These are phyloP conservation scores for Cyrtodaria siliqua DNA, from an alignment of 2,888 invertebrate genomes.

Conservation along the genomic window DNA sequence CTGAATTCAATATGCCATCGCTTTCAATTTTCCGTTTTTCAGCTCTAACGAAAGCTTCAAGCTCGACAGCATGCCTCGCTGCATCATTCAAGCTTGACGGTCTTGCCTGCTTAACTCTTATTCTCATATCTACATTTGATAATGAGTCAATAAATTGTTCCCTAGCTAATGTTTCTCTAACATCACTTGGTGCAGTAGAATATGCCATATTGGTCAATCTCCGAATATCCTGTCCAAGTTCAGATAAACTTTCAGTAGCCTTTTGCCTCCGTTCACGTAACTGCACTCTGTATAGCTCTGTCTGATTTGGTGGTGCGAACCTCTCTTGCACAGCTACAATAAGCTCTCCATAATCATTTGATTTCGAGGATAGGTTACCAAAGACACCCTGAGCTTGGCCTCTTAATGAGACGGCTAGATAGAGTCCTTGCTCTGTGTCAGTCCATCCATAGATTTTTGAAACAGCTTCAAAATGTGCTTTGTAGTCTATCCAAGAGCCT, in stretches of 20 bases:
- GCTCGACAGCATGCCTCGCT: background rate
- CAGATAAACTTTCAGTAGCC: conserved; percentile 11
- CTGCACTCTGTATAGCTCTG: conserved; percentile 12
- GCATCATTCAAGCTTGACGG: background rate
- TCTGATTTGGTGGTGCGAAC: conserved; percentile 27
- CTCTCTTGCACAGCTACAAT: conserved; percentile 1
- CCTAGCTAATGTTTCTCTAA: conserved; percentile 2
- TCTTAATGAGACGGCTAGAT: too few species aligned
- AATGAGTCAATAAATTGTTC: conserved; percentile 24
- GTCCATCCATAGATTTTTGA: conserved; percentile 11
- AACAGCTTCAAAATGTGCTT: conserved; percentile 17
- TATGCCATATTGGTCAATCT: conserved; percentile 17
- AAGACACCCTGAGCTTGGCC: background rate
- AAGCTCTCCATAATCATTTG: background rate
- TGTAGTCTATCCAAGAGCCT: conserved; percentile 10
- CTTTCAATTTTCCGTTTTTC: background rate
- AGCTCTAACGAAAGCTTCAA: background rate
- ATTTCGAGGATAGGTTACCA: background rate
- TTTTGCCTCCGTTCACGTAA: conserved; percentile 12
- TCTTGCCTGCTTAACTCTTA: background rate
- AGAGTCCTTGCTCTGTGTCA: too few species aligned
- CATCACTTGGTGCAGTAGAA: conserved; percentile 10
- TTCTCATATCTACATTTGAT: conserved; percentile 3
- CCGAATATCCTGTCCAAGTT: conserved; percentile 18
- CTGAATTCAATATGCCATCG: background rate